phyloP scores from a whole-genome alignment of 2,113 vertebrate genomes.

The Zosterops pallidus region DNA sequence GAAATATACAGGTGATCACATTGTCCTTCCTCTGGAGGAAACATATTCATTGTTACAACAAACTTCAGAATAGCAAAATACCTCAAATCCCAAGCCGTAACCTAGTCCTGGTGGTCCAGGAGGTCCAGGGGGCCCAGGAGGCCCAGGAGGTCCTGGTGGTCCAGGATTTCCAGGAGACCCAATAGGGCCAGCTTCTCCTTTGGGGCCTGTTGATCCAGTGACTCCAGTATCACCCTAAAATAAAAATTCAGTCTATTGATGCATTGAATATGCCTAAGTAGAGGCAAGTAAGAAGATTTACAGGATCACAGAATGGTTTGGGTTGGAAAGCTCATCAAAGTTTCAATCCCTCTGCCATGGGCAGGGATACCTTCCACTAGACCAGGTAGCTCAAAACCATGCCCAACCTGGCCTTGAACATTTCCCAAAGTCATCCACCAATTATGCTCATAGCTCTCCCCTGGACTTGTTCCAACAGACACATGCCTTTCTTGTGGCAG shows the following conservation, averaged over 20 bases:
- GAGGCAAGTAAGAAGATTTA: not conserved
- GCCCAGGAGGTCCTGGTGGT: slow-evolving; percentile 81
- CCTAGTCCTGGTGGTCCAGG: slow-evolving; percentile 62
- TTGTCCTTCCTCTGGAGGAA: not conserved
- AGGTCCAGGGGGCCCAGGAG: slow-evolving; percentile 79
- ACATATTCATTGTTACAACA: not conserved
- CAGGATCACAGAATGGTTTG: not conserved
- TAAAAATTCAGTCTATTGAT: not conserved
- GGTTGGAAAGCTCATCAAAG: not conserved
- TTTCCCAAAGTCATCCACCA: fast-evolving
- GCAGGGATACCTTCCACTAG: not conserved
- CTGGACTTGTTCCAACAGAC: not conserved
- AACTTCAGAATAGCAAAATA: slow-evolving; percentile 28
- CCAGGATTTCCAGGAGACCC: slow-evolving; percentile 80
- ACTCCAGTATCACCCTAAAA: slow-evolving; percentile 85
- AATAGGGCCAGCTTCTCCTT: slow-evolving; percentile 78
- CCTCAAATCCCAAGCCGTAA: slow-evolving; percentile 80
- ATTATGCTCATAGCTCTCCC: not conserved
- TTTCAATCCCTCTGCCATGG: not conserved
- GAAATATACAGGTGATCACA: not conserved
- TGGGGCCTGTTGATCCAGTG: slow-evolving; percentile 79
- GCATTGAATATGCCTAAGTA: not conserved
- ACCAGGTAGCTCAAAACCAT: not conserved
- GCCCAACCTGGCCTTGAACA: not conserved
- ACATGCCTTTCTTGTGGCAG: not conserved